Conservation (phyloP, 2,113 vertebrate species). For the Marmota monax region DNA sequence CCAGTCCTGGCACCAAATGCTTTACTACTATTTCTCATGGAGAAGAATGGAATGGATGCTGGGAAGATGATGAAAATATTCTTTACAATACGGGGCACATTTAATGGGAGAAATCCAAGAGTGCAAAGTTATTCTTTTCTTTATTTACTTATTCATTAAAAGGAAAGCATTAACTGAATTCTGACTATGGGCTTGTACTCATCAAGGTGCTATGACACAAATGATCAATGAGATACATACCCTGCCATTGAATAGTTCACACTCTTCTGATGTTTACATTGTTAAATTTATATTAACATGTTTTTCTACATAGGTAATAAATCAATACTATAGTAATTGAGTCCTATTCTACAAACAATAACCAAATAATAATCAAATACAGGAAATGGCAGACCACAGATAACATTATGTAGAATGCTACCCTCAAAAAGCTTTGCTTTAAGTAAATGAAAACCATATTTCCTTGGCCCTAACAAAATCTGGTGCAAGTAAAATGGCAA, state of each 20-base stretch:
- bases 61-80: not conserved
- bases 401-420: not conserved
- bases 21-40: not conserved
- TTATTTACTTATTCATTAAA: slow-evolving; percentile 31
- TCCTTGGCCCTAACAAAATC: not conserved
- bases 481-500: not conserved
- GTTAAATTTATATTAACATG: not conserved
- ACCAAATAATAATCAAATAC: slow-evolving; percentile 16
- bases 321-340: not conserved
- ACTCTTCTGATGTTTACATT: not conserved
- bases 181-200: not conserved
- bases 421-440: not conserved
- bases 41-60: not conserved
- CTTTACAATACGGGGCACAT: not conserved
- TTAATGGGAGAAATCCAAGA: not conserved
- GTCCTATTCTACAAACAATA: slow-evolving; percentile 42
- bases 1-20: not conserved
- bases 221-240: slow-evolving; percentile 26
- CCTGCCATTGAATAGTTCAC: not conserved
- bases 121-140: slow-evolving; percentile 35
- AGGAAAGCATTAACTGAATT: slow-evolving; percentile 36
- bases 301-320: not conserved
- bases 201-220: slow-evolving; percentile 28
- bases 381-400: not conserved
- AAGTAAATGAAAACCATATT: not conserved